Base-by-base conservation (phyloP, 2,888 invertebrate species). In the Drosophila fungiperda region DNA sequence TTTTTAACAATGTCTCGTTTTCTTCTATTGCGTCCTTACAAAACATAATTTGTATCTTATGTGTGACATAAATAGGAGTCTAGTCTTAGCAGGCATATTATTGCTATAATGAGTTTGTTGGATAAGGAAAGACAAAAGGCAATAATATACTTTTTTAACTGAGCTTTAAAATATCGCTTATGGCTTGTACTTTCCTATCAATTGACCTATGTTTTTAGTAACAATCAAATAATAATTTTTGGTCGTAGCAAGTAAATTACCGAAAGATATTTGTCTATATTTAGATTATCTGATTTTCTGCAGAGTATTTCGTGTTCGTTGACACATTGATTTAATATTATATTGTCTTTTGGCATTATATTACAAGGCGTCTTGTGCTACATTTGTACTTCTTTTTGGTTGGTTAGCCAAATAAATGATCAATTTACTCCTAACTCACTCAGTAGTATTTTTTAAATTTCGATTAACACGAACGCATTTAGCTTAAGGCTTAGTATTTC, bases 341-440 rank as follows among this genome's bases (percentile, higher is more conserved):
- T 23, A 3, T 15, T 12, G 26, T n/a, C 53, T 29, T 40, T 65
- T 62, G 63, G 17, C 29, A 61, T 50, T 58, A 38, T 17, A 40
- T 40, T 65, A 64, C 65, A 50, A 52, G 65, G 68, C 15, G 57
- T 68, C 63, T 61, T 64, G 73, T 59, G 63, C 73, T 40, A 70
- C 63, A 71, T 71, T 64, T 55, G n/a, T 8, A 45, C 36, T 20
- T 15, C 42, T 75, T 72, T 83, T 77, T 72, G 72, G 79, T 64
- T 68, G 64, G 29, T 26, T 36, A 48, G 48, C 49, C 69, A 78
- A 81, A 81, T 76, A 81, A 82, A 78, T 83, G 76, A 84, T 68
- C 76, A 79, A 84, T 82, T 82, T 72, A 60, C 32, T 73, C 67
- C 50, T 63, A 78, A 76, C 76, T 78, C 67, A 68, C 72, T 78